A percentile compares a stretch with the other conserved stretches of the same genome.
phyloP scores from a whole-genome alignment of 1,140 invertebrate species.

The Diachasmimorpha longicaudata region DNA sequence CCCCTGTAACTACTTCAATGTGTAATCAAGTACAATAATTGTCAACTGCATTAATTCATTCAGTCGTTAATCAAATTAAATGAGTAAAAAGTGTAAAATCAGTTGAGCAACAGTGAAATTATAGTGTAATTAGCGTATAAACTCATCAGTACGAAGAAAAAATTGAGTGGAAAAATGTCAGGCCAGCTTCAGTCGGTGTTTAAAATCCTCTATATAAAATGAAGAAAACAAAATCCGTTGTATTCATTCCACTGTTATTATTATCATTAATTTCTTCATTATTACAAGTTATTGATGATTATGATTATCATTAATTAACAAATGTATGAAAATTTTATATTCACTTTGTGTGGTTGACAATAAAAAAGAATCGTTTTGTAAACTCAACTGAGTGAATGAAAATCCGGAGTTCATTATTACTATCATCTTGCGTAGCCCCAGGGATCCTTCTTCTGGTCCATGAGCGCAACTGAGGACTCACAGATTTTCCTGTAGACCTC shows the following conservation, averaged over 20 bases:
- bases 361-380: constrained; percentile 54
- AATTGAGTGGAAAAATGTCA: background rate
- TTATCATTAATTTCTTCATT: constrained; percentile 1
- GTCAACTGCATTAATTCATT: constrained; percentile 2
- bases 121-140: background rate
- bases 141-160: background rate
- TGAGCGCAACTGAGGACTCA: constrained; percentile 76
- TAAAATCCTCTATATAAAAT: background rate
- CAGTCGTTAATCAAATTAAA: background rate
- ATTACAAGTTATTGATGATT: constrained; percentile 32
- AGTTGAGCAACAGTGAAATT: background rate
- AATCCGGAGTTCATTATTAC: background rate
- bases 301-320: constrained; percentile 52
- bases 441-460: constrained; percentile 76
- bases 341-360: constrained; percentile 57
- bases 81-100: background rate
- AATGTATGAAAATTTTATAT: constrained; percentile 58
- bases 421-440: constrained; percentile 66
- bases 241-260: constrained; percentile 16
- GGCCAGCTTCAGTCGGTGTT: constrained; percentile 7
- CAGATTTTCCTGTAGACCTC: constrained; percentile 80
- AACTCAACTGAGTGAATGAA: constrained; percentile 34
- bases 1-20: background rate
- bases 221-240: constrained; percentile 15
- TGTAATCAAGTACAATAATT: constrained; percentile 13